phyloP scores from a whole-genome alignment of 2,797 vertebrate genomes.

The Gymnothorax javanicus region DNA sequence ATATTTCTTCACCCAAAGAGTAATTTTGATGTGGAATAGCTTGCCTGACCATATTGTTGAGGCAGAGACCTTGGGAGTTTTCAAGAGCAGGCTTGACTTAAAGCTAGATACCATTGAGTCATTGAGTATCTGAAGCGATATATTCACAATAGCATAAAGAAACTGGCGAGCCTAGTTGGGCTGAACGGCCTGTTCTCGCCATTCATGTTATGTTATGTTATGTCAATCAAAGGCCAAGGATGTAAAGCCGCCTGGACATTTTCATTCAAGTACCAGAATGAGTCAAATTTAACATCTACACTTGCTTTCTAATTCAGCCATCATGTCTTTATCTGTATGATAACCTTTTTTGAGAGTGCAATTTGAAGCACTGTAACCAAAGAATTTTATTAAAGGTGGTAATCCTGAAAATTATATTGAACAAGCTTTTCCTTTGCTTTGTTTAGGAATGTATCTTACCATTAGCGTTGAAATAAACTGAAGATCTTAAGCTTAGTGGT shows the following conservation, averaged over 20 bases:
- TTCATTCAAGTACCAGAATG: not conserved
- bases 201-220: no score
- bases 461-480: constrained; percentile 21
- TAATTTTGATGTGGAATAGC: no score
- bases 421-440: not conserved
- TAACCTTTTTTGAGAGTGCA: not conserved
- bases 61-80: no score
- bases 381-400: not conserved
- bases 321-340: constrained; percentile 14
- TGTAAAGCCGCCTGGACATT: not conserved
- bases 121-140: no score
- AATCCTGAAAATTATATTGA: not conserved
- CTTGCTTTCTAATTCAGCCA: not conserved
- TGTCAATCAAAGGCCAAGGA: not conserved
- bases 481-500: constrained; percentile 11
- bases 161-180: no score
- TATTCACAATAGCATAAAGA: no score
- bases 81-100: no score
- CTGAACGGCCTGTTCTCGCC: no score
- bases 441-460: not conserved
- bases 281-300: not conserved
- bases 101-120: no score
- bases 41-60: no score
- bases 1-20: no score
- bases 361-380: not conserved